Evolutionary conservation across 2,797 vertebrate species (phyloP), one percentile per base, ranked within the genome.

Genomic region (Chelon labrosus): DNA sequence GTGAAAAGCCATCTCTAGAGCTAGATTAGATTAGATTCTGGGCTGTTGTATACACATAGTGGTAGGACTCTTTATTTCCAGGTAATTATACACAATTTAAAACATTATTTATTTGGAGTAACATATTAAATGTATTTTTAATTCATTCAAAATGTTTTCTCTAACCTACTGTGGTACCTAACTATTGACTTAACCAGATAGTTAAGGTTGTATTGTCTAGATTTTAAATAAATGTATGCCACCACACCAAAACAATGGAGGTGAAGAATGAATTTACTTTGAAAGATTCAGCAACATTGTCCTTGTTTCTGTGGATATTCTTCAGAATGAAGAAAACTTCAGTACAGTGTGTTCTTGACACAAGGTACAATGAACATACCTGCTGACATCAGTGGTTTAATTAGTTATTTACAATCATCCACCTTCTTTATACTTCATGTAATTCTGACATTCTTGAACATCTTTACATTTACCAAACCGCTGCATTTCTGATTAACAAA

Each of bases 361-460:
- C 53, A 0, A 49, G 38, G 31, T 35, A 35, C 31, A 35, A 35
- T 35, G 31, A 6, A 35, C 31, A 42, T 37, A 49, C 11, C 25
- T 11, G 16, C 20, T 55, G 13, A 37, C 0, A 65, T 57, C 0
- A 49, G 38, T 38, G 6, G 25, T 47, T 59, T 20, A 27, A 53
- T 68, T 42, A 56, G 0, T 61, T 64, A 46, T 75, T 49, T 50
- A 20, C 54, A 74, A 5, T 22, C 12, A 65, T 63, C 5, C 0
- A 5, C 0, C 5, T 20, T 63, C 16, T 3, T 55, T 42, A 22
- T 9, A 12, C 6, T 0, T 42, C 0, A 59, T 50, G 71, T 62
- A 35, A 0, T 59, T 53, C 1, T 47, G 10, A 37, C n/a, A 37
- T 55, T 2, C 13, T 20, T 42, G 2, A 53, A 46, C 20, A 49